phyloP scores from a whole-genome alignment of 2,888 invertebrate genomes.

The Pterobdella sp. region DNA sequence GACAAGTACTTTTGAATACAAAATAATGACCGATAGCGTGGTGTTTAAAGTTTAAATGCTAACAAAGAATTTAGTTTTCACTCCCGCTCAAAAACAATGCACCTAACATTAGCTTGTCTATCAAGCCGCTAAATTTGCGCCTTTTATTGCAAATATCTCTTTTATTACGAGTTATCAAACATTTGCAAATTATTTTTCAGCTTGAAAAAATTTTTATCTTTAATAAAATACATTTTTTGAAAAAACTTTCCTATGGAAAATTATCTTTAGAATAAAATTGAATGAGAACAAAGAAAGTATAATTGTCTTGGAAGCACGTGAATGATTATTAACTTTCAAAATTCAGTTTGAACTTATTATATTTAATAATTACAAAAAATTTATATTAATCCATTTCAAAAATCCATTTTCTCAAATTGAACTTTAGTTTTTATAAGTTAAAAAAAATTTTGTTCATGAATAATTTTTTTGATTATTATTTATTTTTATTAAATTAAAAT shows the following conservation, averaged over 20 bases:
- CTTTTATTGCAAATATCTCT: neutral
- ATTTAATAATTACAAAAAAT: no score
- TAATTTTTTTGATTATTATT: no score
- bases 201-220: neutral
- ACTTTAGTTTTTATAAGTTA: no score
- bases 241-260: neutral
- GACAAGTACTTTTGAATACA: neutral
- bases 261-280: neutral
- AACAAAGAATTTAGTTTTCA: conserved; percentile 13
- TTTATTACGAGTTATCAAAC: neutral
- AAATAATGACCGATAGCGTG: neutral
- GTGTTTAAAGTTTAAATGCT: conserved; percentile 10
- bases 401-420: neutral
- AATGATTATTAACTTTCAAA: no score
- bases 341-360: no score
- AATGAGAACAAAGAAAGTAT: conserved; percentile 4
- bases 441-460: no score
- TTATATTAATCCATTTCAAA: neutral
- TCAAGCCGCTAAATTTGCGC: neutral
- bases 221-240: neutral
- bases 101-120: neutral
- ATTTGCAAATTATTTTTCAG: neutral
- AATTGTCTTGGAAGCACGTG: neutral
- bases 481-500: no score
- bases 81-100: conserved; percentile 16